These are phyloP conservation scores for Florisuga fusca DNA, from an alignment of 2,797 vertebrate species.

Conservation along the genomic window DNA sequence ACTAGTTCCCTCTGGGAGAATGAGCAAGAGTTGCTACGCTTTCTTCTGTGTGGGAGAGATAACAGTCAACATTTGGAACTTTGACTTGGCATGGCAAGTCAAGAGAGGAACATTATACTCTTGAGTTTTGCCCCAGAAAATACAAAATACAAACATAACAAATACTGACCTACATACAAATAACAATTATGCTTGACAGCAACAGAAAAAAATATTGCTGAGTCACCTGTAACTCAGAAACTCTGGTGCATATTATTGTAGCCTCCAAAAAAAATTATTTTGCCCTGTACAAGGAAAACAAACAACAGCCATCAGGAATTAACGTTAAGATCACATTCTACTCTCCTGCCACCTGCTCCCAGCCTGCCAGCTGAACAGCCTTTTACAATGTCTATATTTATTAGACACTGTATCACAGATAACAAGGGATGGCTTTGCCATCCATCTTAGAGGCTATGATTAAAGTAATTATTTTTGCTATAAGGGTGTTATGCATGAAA, in stretches of 20 bases:
- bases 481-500: not conserved
- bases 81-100: not conserved
- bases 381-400: not conserved
- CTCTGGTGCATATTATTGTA: not conserved
- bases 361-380: not conserved
- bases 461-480: not conserved
- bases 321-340: not conserved
- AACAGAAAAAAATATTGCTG: not conserved
- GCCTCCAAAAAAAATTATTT: not conserved
- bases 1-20: not conserved
- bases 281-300: not conserved
- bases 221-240: not conserved
- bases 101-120: not conserved
- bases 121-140: not conserved
- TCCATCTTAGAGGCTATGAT: not conserved
- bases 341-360: not conserved
- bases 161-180: not conserved
- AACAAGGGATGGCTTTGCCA: not conserved
- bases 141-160: not conserved
- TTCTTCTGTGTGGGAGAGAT: not conserved
- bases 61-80: not conserved
- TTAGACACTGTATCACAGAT: not conserved
- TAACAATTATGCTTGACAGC: conserved; percentile 8
- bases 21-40: not conserved
- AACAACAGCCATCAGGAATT: not conserved